These are phyloP conservation scores for Melopsittacus undulatus DNA, from an alignment of 2,797 vertebrate genomes.

Conservation along the genomic window DNA sequence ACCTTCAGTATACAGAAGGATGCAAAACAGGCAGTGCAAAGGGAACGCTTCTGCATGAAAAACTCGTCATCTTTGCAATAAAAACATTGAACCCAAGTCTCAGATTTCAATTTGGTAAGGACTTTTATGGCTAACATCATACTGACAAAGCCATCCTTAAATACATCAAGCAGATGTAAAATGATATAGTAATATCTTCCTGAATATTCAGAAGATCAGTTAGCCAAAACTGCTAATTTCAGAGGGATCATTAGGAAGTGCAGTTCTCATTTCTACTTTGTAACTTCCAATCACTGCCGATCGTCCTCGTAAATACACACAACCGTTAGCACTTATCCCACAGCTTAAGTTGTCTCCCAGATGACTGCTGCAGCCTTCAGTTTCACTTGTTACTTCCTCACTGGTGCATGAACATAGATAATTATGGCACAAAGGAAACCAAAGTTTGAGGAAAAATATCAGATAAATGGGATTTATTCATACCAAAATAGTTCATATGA, in stretches of 20 bases:
- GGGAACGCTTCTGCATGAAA: not conserved
- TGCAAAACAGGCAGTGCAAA: not conserved
- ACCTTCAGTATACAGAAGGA: not conserved
- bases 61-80: not conserved
- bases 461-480: not conserved
- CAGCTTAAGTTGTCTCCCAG: not conserved
- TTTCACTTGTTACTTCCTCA: not conserved
- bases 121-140: not conserved
- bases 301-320: not conserved
- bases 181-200: not conserved
- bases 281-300: not conserved
- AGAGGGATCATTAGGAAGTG: not conserved
- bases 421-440: not conserved
- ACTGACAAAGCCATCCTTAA: not conserved
- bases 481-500: not conserved
- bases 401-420: not conserved
- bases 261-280: not conserved
- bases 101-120: not conserved
- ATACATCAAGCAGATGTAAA: not conserved
- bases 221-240: constrained; percentile 28
- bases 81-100: not conserved
- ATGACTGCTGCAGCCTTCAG: not conserved
- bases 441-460: not conserved
- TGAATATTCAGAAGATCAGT: constrained; percentile 14
- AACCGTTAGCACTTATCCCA: not conserved